Percentiles rank a stretch among this genome's conserved stretches.
Conservation (phyloP, 2,888 invertebrate species). For the Himalopsyche japonica region DNA sequence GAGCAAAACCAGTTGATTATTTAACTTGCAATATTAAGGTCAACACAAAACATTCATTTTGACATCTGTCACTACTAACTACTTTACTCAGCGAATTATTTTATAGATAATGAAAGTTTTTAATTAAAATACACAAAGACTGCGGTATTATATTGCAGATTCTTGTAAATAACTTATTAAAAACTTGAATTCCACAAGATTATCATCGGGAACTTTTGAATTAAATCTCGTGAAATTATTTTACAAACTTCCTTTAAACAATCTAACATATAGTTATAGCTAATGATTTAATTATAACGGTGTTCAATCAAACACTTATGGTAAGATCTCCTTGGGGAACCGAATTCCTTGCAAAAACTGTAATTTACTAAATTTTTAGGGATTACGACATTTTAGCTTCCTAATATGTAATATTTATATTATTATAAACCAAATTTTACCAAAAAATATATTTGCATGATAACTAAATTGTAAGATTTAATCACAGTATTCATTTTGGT, state of each 20-base stretch:
- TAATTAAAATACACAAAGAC: neutral
- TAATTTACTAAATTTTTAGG: slow-evolving; percentile 29
- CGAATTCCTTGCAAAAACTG: slow-evolving; percentile 57
- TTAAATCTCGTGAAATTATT: neutral
- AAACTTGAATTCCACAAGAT: neutral
- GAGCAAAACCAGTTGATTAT: neutral
- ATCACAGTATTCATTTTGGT: neutral
- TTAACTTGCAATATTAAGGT: neutral
- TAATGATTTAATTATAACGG: neutral
- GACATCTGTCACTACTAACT: neutral
- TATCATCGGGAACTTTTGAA: neutral
- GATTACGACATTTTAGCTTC: slow-evolving; percentile 27
- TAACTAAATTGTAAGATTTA: neutral
- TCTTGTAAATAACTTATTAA: neutral
- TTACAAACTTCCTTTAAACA: neutral
- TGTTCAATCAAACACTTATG: neutral
- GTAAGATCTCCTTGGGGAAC: slow-evolving; percentile 49
- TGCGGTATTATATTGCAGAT: neutral
- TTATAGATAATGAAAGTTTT: neutral
- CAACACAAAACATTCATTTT: neutral
- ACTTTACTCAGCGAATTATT: neutral
- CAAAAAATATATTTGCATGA: slow-evolving; percentile 17
- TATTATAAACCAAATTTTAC: slow-evolving; percentile 26
- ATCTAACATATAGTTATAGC: neutral
- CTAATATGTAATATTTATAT: slow-evolving; percentile 44